These are phyloP conservation scores for Meda fulgida DNA, from an alignment of 2,797 vertebrate species.

Conservation along the genomic window DNA sequence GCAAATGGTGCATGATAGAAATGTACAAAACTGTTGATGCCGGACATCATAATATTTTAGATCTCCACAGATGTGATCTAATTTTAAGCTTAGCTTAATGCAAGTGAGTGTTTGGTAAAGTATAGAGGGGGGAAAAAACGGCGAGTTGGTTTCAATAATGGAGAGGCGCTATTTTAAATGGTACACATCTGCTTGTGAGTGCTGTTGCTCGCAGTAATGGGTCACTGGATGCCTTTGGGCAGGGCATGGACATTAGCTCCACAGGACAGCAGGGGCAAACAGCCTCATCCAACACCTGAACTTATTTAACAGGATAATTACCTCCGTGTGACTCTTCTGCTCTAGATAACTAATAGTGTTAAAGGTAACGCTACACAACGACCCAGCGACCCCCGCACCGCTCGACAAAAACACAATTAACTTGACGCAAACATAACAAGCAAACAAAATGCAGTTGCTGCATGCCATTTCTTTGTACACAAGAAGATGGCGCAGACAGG, in stretches of 20 bases:
- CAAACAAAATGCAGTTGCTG: constrained; percentile 15
- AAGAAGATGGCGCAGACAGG: not conserved
- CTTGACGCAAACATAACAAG: constrained; percentile 34
- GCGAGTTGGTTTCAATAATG: constrained; percentile 45
- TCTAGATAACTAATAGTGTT: constrained; percentile 68
- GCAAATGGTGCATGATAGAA: not conserved
- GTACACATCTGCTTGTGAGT: constrained; percentile 57
- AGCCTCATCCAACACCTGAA: constrained; percentile 72
- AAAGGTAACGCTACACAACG: constrained; percentile 62
- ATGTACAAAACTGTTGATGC: not conserved
- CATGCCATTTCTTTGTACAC: not conserved
- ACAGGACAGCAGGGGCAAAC: constrained; percentile 58
- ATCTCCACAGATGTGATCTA: not conserved
- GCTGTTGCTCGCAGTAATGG: constrained; percentile 52
- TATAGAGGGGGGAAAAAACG: not conserved
- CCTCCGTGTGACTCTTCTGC: constrained; percentile 73
- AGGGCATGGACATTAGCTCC: constrained; percentile 54
- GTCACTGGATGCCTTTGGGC: constrained; percentile 55
- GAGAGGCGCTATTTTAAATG: constrained; percentile 47
- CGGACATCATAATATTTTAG: not conserved
- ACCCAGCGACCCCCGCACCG: constrained; percentile 56
- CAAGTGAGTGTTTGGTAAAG: constrained; percentile 11
- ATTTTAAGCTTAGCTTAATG: constrained; percentile 1
- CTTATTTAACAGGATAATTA: constrained; percentile 76
- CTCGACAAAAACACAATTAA: constrained; percentile 48